phyloP scores from a whole-genome alignment of 2,113 vertebrate genomes.

The Marmota monax region DNA sequence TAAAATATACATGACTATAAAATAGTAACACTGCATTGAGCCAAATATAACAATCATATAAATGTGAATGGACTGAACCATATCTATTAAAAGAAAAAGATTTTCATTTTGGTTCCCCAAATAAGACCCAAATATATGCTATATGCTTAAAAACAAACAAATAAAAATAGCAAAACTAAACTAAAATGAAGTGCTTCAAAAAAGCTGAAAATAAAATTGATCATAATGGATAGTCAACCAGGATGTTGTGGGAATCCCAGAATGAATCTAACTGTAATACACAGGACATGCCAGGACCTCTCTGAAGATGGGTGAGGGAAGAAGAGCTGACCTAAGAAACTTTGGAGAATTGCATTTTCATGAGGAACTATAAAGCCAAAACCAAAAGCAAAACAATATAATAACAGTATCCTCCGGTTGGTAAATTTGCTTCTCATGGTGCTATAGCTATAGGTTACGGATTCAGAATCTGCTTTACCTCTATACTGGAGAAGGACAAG shows the following conservation, averaged over 20 bases:
- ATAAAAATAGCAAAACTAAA: background rate
- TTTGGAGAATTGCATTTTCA: background rate
- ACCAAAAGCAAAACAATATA: background rate
- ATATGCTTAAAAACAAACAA: background rate
- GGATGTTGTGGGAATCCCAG: background rate
- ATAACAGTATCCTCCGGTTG: background rate
- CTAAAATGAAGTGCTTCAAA: background rate
- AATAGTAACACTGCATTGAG: background rate
- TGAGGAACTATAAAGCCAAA: background rate
- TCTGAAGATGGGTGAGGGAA: background rate
- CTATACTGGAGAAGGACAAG: background rate
- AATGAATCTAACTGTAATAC: background rate
- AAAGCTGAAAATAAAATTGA: background rate
- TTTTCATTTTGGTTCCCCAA: background rate
- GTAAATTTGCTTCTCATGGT: background rate
- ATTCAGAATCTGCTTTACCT: background rate
- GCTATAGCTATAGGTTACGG: background rate
- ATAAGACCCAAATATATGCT: background rate
- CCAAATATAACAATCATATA: background rate
- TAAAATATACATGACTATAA: background rate
- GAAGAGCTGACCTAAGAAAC: background rate
- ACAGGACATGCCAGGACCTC: background rate
- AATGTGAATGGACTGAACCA: background rate
- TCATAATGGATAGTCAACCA: background rate
- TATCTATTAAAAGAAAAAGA: background rate